Evolutionary conservation across 2,113 vertebrate genomes (phyloP), one percentile per base, ranked within the genome.

Genomic region (Poeciliopsis occidentalis): DNA sequence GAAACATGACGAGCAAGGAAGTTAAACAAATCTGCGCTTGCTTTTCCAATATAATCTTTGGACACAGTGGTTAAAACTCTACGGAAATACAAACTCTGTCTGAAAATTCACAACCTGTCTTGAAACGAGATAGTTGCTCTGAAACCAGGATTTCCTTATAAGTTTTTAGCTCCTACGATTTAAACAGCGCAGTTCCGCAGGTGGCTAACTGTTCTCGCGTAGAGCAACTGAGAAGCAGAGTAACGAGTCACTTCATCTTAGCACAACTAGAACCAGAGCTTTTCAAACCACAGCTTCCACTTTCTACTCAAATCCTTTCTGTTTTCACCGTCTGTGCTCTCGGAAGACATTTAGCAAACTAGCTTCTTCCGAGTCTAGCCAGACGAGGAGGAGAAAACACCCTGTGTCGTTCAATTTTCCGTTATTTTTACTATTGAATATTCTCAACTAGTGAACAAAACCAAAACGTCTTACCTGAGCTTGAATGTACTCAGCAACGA

Each of bases 381-480:
- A 47, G 41, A 44, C 5, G 44, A 47, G 64, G 22, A 8, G 22
- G 51, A n/a, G 51, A 54, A 54, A 54, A 54, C 51, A 24, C 19
- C 51, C 31, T 47, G 8, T 0, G 0, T 6, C 10, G 51, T 27
- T 27, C 22, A 32, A 1, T 0, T 0, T 32, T 44, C 10, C 24
- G 15, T 29, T 19, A 15, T 47, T 5, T n/a, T 27, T 41, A 54
- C 7, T 8, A 10, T 5, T 54, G 8, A 54, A 54, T n/a, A 8
- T 8, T 54, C 51, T 19, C 4, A 4, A 47, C 8, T 54, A 54
- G 3, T 12, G 29, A n/a, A 68, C 27, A 3, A 11, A 57, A 32
- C 2, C 47, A 24, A 54, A 27, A 15, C 4, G 30, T 87, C 91
- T 85, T 75, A 90, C 90, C 31, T 63, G 71, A 32, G 32, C 17